Conservation (phyloP, 2,113 vertebrate genomes). For the Mastomys coucha region DNA sequence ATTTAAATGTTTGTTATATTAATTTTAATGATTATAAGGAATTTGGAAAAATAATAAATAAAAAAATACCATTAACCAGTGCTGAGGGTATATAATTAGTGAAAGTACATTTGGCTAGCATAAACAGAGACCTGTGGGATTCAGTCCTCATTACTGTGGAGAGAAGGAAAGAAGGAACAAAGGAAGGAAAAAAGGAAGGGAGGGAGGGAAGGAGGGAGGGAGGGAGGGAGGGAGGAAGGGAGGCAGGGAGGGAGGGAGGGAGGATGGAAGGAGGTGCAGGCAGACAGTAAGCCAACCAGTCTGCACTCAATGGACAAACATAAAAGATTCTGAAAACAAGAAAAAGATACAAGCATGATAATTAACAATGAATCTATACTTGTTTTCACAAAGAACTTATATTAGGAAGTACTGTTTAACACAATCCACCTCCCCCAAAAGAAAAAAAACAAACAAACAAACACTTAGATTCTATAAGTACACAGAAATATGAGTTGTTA, state of each 20-base stretch:
- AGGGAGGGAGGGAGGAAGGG: not conserved
- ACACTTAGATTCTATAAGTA: not conserved
- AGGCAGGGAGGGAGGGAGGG: too few relatives aligned
- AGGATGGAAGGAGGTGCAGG: too few relatives aligned
- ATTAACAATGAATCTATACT: not conserved
- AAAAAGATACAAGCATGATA: not conserved
- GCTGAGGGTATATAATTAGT: not conserved
- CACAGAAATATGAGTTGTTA: not conserved
- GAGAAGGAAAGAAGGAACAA: not conserved
- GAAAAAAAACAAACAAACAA: too few relatives aligned
- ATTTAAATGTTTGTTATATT: not conserved
- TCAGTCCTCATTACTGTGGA: not conserved
- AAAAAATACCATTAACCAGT: not conserved
- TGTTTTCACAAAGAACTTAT: not conserved
- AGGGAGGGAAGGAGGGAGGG: not conserved
- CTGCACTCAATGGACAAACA: not conserved
- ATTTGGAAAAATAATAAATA: not conserved
- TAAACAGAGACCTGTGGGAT: not conserved
- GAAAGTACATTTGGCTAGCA: not conserved
- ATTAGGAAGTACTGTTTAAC: not conserved
- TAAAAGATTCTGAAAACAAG: not conserved
- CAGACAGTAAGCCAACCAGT: not conserved
- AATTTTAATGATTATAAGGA: not conserved
- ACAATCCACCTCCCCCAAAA: not conserved
- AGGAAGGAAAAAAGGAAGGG: not conserved